Evolutionary conservation across 35 echinoderm and acorn worm species (phyloP).

Genomic region (Lytechinus pictus): DNA sequence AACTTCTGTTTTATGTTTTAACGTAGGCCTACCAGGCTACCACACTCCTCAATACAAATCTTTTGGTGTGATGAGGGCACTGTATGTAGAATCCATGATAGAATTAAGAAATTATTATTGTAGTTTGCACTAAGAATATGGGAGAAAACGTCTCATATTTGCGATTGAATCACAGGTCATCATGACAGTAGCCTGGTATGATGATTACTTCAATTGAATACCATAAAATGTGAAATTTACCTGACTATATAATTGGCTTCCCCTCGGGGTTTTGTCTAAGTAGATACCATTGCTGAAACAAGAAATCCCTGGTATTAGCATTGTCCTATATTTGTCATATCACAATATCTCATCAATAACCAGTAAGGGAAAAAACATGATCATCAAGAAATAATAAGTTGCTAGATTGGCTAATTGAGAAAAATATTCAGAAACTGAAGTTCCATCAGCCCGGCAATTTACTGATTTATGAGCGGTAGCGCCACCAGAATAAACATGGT

Average conservation of each 20-base stretch:
- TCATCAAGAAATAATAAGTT: constrained; percentile 27
- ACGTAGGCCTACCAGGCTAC: too few relatives aligned
- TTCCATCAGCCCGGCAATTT: constrained; percentile 42
- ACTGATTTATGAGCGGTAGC: constrained; percentile 44
- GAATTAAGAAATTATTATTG: too few relatives aligned
- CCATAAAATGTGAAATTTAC: not conserved
- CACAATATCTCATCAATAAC: not conserved
- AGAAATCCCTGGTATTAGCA: not conserved
- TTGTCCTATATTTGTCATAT: not conserved
- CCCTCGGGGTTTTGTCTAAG: not conserved
- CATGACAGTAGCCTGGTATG: not conserved
- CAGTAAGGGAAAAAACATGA: not conserved
- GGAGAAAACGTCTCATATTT: not conserved
- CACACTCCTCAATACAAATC: too few relatives aligned
- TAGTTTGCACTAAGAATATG: not conserved
- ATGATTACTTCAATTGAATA: not conserved
- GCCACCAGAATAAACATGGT: constrained; percentile 46
- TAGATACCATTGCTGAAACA: not conserved
- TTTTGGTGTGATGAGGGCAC: too few relatives aligned
- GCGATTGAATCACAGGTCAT: not conserved
- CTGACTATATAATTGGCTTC: not conserved
- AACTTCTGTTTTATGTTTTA: too few relatives aligned
- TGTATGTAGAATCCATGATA: too few relatives aligned
- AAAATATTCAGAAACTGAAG: constrained; percentile 16
- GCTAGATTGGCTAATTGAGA: constrained; percentile 37